phyloP scores from a whole-genome alignment of 2,113 vertebrate genomes.

The Tupaia chinensis region DNA sequence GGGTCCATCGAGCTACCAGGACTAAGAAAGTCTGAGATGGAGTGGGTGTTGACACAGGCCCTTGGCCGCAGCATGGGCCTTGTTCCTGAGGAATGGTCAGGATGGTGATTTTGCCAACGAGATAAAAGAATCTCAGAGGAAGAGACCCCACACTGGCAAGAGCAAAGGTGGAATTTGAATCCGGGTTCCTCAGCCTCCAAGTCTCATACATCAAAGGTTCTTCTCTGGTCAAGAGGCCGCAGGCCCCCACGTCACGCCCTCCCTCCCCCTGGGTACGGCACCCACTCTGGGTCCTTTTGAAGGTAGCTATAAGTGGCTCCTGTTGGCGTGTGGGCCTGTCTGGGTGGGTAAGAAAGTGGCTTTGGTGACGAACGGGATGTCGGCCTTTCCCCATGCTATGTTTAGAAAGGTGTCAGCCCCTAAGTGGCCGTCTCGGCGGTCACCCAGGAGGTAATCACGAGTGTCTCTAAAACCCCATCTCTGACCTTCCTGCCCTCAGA shows the following conservation, averaged over 20 bases:
- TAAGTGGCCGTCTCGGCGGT: conserved; percentile 1
- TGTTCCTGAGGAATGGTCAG: rapidly evolving
- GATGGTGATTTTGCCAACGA: rapidly evolving
- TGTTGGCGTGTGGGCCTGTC: conserved; percentile 57
- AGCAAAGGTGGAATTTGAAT: not conserved
- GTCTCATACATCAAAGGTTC: not conserved
- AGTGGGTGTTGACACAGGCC: no score
- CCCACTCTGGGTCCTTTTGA: conserved; percentile 60
- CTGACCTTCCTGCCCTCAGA: conserved; percentile 59
- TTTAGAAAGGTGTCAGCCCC: conserved; percentile 79
- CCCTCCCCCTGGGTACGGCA: not conserved
- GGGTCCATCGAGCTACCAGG: not conserved
- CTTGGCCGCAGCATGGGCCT: no score
- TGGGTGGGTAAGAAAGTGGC: conserved; percentile 72
- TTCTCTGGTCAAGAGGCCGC: conserved; percentile 5
- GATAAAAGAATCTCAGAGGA: not conserved
- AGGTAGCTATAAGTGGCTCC: conserved; percentile 76
- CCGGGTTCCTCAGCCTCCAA: not conserved
- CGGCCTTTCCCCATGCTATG: conserved; percentile 49
- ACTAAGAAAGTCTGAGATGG: not conserved
- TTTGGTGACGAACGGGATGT: conserved; percentile 79
- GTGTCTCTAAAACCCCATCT: conserved; percentile 71
- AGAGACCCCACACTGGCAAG: no score
- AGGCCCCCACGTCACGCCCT: conserved; percentile 19
- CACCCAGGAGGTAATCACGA: conserved; percentile 72